Evolutionary conservation across 1,140 invertebrate genomes (phyloP).

Genomic region (Ostrea edulis): DNA sequence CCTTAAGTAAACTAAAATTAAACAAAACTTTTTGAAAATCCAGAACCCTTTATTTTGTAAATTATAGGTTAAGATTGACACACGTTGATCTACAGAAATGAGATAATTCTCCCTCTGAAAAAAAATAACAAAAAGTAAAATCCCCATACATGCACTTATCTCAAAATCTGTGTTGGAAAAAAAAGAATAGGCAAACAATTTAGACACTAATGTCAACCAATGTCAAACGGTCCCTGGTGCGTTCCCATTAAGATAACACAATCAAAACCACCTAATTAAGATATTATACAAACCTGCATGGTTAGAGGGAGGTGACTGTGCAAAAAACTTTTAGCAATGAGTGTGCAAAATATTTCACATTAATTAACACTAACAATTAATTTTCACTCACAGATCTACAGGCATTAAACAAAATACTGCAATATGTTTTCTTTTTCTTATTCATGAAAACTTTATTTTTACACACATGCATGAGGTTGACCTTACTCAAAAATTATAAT

Average conservation of each 20-base stretch:
- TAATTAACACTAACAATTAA: too few relatives aligned
- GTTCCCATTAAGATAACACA: background rate
- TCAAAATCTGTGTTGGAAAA: background rate
- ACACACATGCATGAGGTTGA: too few relatives aligned
- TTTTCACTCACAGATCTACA: too few relatives aligned
- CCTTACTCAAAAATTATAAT: too few relatives aligned
- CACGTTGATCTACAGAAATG: background rate
- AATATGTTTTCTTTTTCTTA: too few relatives aligned
- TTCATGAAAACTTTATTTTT: too few relatives aligned
- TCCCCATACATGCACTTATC: background rate
- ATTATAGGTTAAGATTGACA: background rate
- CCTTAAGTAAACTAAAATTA: background rate
- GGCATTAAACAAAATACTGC: too few relatives aligned
- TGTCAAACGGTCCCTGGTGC: background rate
- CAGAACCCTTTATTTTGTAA: background rate
- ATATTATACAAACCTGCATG: too few relatives aligned
- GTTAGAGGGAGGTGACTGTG: too few relatives aligned
- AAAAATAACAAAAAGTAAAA: background rate
- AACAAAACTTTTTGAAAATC: background rate
- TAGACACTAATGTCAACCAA: background rate
- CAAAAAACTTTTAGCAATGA: too few relatives aligned
- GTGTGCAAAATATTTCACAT: too few relatives aligned
- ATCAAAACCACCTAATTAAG: background rate
- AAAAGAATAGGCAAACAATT: background rate
- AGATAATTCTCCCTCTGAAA: background rate